These are phyloP conservation scores for Nymphalis polychloros DNA, from an alignment of 2,888 invertebrate genomes.

Conservation along the genomic window DNA sequence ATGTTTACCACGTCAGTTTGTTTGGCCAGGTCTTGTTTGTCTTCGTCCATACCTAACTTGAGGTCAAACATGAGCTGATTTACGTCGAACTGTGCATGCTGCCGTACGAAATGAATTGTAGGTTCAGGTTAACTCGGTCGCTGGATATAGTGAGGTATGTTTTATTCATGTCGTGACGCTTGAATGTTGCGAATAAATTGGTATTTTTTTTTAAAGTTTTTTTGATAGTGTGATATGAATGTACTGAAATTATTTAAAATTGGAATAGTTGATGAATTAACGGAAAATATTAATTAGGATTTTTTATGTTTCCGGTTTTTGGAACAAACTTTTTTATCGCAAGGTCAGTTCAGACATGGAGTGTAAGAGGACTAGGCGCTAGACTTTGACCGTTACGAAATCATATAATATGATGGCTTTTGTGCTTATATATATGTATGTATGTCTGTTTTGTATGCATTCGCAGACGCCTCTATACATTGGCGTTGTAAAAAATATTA, in stretches of 20 bases:
- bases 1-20: conserved; percentile 57
- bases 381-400: too few relatives aligned
- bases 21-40: conserved; percentile 41
- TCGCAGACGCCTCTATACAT: too few relatives aligned
- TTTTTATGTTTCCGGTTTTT: too few relatives aligned
- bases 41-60: conserved; percentile 28
- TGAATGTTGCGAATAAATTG: conserved; percentile 68
- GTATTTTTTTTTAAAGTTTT: conserved; percentile 69
- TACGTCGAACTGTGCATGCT: conserved; percentile 29
- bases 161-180: conserved; percentile 76
- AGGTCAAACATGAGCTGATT: conserved; percentile 43
- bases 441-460: too few relatives aligned
- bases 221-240: conserved; percentile 60
- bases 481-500: too few relatives aligned
- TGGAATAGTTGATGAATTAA: background rate
- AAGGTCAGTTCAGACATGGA: too few relatives aligned
- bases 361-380: too few relatives aligned
- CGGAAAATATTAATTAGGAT: background rate
- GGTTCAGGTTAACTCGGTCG: conserved; percentile 50
- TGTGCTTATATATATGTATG: too few relatives aligned
- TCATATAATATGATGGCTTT: too few relatives aligned
- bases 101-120: conserved; percentile 7
- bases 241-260: conserved; percentile 23
- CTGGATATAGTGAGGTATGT: conserved; percentile 62
- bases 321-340: too few relatives aligned